Base-by-base conservation (phyloP, 2,797 vertebrate species). In the Heliangelus exortis region DNA sequence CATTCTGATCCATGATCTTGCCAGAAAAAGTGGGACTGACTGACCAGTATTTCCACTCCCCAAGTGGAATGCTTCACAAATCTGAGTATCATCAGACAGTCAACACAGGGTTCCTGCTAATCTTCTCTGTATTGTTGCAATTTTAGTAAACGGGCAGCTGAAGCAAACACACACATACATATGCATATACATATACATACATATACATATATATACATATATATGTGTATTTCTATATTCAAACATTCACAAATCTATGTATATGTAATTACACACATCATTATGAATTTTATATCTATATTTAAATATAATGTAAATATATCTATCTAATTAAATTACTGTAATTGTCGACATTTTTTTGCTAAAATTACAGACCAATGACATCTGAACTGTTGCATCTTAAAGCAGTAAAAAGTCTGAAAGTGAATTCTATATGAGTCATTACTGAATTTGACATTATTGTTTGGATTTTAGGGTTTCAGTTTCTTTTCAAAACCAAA, bases 61-160 rank as follows among this genome's bases (percentile, higher is more conserved):
- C 48, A 23, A 12, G 50, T 23, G 21, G 48, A 50, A 50, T 23
- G 11, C 22, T 50, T 50, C 48, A 23, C 22, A 12, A 18, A 50
- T 50, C 23, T 50, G 9, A 13, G 6, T 50, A 12, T 50, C 48
- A 23, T 50, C 48, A 41, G 39, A 41, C 39, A 41, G 12, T 50
- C 12, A 12, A 7, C 12, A 13, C 91, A 96, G 93, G 94, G 95
- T 92, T 96, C 96, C 94, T 92, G 96, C 77, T 98, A 97, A 97
- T 97, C 96, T 98, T 97, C 97, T 97, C 97, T 97, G 96, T 97
- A 97, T 97, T 94, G 87, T 98, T 98, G 96, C 96, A 98, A 97
- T 97, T 94, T 97, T 98, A 97, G 97, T 97, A 97, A 96, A 97
- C 93, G 91, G 96, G 94, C 96, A 96, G 95, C 94, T 95, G 92